These are phyloP conservation scores for Apamea sordens DNA, from an alignment of 2,888 invertebrate species.

Conservation along the genomic window DNA sequence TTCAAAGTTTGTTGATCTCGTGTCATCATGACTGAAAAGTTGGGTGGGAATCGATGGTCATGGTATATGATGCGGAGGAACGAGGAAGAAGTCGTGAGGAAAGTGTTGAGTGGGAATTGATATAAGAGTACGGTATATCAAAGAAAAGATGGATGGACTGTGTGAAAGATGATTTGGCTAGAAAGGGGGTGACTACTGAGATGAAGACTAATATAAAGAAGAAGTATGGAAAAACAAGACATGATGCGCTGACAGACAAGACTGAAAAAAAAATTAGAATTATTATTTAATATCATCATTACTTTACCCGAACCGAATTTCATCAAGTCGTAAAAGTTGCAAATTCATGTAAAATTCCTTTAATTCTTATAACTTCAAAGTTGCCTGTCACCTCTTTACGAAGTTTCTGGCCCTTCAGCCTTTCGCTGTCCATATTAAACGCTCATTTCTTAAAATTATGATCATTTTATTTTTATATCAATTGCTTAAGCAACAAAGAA, in stretches of 20 bases:
- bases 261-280: background rate
- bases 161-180: too few species aligned
- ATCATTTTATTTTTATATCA: background rate
- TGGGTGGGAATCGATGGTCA: background rate
- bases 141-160: too few species aligned
- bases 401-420: background rate
- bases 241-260: too few species aligned
- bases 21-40: background rate
- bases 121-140: too few species aligned
- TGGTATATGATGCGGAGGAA: too few species aligned
- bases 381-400: background rate
- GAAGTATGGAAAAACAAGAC: too few species aligned
- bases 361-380: background rate
- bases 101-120: too few species aligned
- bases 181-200: too few species aligned
- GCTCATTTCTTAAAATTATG: background rate
- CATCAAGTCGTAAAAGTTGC: background rate
- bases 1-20: background rate
- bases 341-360: background rate
- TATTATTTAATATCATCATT: background rate
- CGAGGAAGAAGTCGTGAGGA: too few species aligned
- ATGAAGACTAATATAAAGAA: too few species aligned
- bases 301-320: background rate
- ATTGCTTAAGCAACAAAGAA: background rate
- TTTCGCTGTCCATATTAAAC: background rate